These are phyloP conservation scores for Pissodes strobi DNA, from an alignment of 1,140 invertebrate species.

Conservation along the genomic window DNA sequence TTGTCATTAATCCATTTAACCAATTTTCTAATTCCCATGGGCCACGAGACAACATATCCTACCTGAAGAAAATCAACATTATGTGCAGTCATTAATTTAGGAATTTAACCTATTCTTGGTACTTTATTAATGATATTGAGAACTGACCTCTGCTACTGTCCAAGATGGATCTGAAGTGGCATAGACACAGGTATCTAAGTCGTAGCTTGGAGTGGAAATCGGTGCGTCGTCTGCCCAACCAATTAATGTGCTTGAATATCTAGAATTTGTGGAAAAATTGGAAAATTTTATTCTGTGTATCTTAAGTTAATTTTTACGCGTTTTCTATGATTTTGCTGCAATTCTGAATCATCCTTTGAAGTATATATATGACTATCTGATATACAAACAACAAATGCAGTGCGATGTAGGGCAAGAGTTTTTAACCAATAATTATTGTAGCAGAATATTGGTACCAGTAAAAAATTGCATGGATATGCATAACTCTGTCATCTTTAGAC, in stretches of 20 bases:
- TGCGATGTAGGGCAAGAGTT: too few species aligned
- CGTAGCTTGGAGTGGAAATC: not conserved
- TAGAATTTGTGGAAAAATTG: too few species aligned
- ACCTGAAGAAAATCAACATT: not conserved
- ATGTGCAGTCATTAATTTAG: not conserved
- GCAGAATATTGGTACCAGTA: too few species aligned
- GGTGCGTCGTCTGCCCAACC: slow-evolving; percentile 7
- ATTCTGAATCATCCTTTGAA: too few species aligned
- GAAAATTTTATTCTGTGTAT: too few species aligned
- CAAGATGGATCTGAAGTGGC: slow-evolving; percentile 11
- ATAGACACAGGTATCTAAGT: slow-evolving; percentile 10
- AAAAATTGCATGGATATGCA: too few species aligned
- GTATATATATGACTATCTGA: too few species aligned
- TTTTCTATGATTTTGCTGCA: not conserved
- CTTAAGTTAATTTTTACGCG: not conserved
- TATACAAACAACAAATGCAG: too few species aligned
- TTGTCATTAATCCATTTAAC: slow-evolving; percentile 69
- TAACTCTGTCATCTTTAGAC: too few species aligned
- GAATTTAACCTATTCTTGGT: too few species aligned
- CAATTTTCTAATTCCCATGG: slow-evolving; percentile 70
- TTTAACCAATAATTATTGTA: too few species aligned
- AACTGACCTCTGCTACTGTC: not conserved
- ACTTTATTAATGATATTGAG: too few species aligned
- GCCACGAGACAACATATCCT: slow-evolving; percentile 51
- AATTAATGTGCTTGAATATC: slow-evolving; percentile 16